Percentiles rank a stretch among this genome's conserved stretches.
phyloP scores from a whole-genome alignment of 35 echinoderm and acorn worm species.

The Chiridota heheva region DNA sequence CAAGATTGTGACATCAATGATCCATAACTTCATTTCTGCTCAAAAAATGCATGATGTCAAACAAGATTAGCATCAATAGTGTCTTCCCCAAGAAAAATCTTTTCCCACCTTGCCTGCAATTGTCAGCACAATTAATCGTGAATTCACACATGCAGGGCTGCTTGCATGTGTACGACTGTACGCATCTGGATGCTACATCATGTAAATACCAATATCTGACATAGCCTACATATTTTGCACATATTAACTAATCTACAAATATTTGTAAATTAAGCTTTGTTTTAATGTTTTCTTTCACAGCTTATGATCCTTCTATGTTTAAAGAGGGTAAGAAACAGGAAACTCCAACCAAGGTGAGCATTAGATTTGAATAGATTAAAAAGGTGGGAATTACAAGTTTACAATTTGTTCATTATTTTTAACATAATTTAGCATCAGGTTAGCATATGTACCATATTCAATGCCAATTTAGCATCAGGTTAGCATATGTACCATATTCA shows the following conservation, averaged over 20 bases:
- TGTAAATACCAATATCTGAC: background rate
- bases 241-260: slow-evolving; percentile 12
- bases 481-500: background rate
- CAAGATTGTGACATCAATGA: no score
- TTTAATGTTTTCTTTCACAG: slow-evolving; percentile 48
- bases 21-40: no score
- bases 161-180: background rate
- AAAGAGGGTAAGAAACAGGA: slow-evolving; percentile 57
- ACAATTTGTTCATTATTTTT: background rate
- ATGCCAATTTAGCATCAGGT: background rate
- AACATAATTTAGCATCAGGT: background rate
- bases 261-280: background rate
- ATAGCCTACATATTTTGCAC: background rate
- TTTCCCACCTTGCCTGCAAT: no score
- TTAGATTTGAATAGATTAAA: background rate
- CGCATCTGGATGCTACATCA: background rate
- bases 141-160: no score
- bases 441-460: background rate
- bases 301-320: slow-evolving; percentile 62
- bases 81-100: no score
- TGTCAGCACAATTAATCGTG: no score
- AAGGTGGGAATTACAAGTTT: background rate
- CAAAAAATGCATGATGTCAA: no score
- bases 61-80: no score
- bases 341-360: slow-evolving; percentile 50